phyloP scores from a whole-genome alignment of 1,140 invertebrate species.

The Drosophila tsacasi region DNA sequence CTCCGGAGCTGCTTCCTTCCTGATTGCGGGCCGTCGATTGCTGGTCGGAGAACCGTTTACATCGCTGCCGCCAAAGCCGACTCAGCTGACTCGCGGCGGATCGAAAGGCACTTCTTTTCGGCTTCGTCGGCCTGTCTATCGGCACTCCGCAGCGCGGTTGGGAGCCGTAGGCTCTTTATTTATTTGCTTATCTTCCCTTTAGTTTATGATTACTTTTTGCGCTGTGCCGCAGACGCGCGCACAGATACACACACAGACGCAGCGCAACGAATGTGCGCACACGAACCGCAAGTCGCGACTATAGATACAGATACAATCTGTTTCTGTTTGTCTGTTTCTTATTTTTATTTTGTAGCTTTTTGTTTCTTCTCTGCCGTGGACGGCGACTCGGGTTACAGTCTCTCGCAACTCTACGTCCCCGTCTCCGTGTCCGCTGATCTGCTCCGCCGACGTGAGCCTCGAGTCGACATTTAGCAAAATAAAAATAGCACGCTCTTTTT shows the following conservation, averaged over 20 bases:
- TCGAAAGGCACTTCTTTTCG: slow-evolving; percentile 1
- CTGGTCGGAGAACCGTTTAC: slow-evolving; percentile 14
- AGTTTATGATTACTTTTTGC: slow-evolving; percentile 73
- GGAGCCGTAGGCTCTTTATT: slow-evolving; percentile 62
- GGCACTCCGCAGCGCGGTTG: slow-evolving; percentile 21
- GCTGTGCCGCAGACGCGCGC: slow-evolving; percentile 34
- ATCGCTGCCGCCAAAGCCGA: slow-evolving; percentile 9
- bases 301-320: slow-evolving; percentile 79
- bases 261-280: slow-evolving; percentile 37
- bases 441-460: slow-evolving; percentile 59
- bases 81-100: slow-evolving; percentile 12
- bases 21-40: slow-evolving; percentile 15
- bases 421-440: slow-evolving; percentile 14
- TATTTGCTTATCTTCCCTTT: slow-evolving; percentile 60
- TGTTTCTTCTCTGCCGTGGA: slow-evolving; percentile 28
- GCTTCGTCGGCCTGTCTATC: slow-evolving; percentile 10
- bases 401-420: slow-evolving; percentile 56
- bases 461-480: slow-evolving; percentile 82
- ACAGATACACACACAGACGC: slow-evolving; percentile 38
- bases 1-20: slow-evolving; percentile 4
- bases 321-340: slow-evolving; percentile 56
- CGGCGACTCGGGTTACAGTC: slow-evolving; percentile 69
- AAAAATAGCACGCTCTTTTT: slow-evolving; percentile 81
- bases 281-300: slow-evolving; percentile 52
- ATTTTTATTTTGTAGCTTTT: slow-evolving; percentile 32